These are phyloP conservation scores for Phrixothrix hirtus DNA, from an alignment of 2,888 invertebrate genomes.

Conservation along the genomic window DNA sequence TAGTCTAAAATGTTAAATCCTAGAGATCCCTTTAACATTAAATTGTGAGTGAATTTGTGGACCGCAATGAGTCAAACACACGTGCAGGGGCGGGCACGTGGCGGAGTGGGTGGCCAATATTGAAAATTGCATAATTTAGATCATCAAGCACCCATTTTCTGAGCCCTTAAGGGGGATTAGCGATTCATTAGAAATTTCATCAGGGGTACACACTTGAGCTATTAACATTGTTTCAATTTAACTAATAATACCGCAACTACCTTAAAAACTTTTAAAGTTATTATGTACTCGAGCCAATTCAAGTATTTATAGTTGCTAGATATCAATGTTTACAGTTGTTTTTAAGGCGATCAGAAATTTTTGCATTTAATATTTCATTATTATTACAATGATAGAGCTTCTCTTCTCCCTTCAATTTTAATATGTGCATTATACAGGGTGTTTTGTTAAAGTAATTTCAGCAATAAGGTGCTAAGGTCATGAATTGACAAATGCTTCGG, in stretches of 20 bases:
- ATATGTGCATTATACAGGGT: not conserved
- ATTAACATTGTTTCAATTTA: constrained; percentile 23
- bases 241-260: no score
- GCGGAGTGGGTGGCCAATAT: constrained; percentile 59
- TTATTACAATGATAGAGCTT: no score
- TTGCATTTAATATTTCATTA: no score
- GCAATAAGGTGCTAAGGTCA: no score
- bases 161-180: constrained; percentile 48
- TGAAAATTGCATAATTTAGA: constrained; percentile 60
- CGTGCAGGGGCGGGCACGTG: constrained; percentile 59
- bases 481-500: no score
- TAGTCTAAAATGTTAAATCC: not conserved
- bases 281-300: no score
- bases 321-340: no score
- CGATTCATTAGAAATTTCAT: constrained; percentile 47
- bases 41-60: constrained; percentile 55
- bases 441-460: no score
- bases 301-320: no score
- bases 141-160: constrained; percentile 52
- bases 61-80: constrained; percentile 58
- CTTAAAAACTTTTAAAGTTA: no score
- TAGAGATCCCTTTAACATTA: constrained; percentile 5
- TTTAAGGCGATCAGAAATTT: no score
- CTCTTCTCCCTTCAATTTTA: not conserved
- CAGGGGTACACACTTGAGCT: constrained; percentile 9